phyloP scores from a whole-genome alignment of 2,113 vertebrate genomes.

The Motacilla tschutschensis region DNA sequence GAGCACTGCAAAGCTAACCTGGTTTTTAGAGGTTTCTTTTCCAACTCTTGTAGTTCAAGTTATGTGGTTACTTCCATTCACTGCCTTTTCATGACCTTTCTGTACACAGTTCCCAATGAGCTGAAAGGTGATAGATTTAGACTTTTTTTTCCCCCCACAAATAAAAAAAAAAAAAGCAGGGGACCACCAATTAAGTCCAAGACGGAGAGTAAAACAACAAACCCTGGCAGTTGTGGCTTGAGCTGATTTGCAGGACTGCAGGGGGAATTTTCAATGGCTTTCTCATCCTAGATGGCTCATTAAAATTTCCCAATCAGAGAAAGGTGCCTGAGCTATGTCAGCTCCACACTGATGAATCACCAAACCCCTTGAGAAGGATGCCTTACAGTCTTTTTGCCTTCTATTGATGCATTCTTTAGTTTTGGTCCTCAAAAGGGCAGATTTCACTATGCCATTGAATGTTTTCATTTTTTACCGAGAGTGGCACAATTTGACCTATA shows the following conservation, averaged over 20 bases:
- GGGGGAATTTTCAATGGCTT: constrained; percentile 37
- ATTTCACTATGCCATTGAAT: constrained; percentile 34
- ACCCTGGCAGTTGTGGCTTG: constrained; percentile 35
- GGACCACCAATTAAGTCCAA: constrained; percentile 38
- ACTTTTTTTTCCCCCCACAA: background rate
- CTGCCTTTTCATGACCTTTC: constrained; percentile 53
- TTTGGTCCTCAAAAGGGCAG: constrained; percentile 37
- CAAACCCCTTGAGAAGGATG: background rate
- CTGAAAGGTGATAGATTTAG: constrained; percentile 30
- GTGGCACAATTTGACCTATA: constrained; percentile 33
- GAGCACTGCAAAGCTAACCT: constrained; percentile 41
- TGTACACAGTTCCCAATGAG: constrained; percentile 30
- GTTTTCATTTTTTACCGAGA: background rate
- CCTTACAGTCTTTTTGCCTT: constrained; percentile 26
- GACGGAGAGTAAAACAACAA: constrained; percentile 36
- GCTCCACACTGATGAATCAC: constrained; percentile 24
- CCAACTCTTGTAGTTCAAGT: constrained; percentile 22
- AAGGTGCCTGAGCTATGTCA: constrained; percentile 25
- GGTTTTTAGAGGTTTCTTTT: constrained; percentile 52
- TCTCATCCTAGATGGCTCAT: constrained; percentile 53
- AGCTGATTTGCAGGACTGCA: constrained; percentile 26
- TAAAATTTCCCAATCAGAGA: constrained; percentile 62
- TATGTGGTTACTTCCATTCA: constrained; percentile 57
- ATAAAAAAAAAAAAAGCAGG: background rate
- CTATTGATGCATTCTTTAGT: constrained; percentile 34